Conservation (phyloP, 35 echinoderm and acorn worm species). For the Heliocidaris tuberculata region DNA sequence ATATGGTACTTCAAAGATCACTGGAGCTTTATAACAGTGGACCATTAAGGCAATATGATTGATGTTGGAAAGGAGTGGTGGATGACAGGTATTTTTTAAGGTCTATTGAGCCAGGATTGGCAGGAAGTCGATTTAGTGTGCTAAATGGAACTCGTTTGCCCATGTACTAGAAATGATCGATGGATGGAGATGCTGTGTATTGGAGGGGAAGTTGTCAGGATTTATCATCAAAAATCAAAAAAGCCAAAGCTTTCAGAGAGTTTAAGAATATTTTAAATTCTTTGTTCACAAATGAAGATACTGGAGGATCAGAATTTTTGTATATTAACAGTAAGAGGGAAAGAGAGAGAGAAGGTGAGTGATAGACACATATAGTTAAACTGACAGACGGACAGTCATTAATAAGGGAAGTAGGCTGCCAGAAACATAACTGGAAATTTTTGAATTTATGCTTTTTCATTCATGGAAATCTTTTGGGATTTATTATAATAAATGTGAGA, state of each 20-base stretch:
- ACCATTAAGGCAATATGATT: constrained; percentile 9
- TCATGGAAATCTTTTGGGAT: no score
- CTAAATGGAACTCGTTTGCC: neutral
- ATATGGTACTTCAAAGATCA: neutral
- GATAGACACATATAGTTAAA: no score
- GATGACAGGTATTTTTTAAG: neutral
- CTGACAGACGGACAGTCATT: no score
- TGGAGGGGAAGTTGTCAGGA: neutral
- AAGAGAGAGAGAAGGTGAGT: no score
- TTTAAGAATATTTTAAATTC: neutral
- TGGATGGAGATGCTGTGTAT: neutral
- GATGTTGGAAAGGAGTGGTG: neutral
- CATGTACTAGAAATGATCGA: neutral
- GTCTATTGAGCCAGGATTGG: neutral
- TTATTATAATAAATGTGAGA: no score
- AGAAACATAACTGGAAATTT: no score
- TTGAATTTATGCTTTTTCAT: no score
- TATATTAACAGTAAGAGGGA: no score
- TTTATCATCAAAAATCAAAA: neutral
- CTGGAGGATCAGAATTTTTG: neutral
- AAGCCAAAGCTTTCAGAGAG: neutral
- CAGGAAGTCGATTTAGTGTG: neutral
- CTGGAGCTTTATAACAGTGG: neutral
- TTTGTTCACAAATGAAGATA: neutral
- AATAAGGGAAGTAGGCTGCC: no score